Conservation (phyloP, 2,797 vertebrate genomes). For the Pangasius mekongensis region DNA sequence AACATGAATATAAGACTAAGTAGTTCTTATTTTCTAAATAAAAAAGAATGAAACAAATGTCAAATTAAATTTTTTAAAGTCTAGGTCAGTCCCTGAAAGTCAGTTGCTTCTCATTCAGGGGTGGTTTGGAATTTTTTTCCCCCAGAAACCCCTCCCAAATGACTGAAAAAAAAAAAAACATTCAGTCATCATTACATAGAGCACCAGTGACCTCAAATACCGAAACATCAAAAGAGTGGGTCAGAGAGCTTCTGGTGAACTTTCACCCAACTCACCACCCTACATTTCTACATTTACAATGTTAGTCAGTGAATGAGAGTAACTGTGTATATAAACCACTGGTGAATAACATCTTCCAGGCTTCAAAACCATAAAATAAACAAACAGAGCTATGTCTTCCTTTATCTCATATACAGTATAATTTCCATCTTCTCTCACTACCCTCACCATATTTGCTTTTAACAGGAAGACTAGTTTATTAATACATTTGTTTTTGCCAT, state of each 20-base stretch:
- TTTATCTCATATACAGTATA: not conserved
- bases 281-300: conserved; percentile 20
- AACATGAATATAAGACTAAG: not conserved
- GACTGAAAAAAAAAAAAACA: conserved; percentile 10
- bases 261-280: conserved; percentile 46
- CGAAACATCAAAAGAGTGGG: conserved; percentile 40
- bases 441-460: not conserved
- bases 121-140: not conserved
- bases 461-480: not conserved
- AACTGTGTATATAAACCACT: conserved; percentile 24
- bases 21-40: not conserved
- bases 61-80: conserved; percentile 2
- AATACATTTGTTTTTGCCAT: not conserved
- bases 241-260: conserved; percentile 51
- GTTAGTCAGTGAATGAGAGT: conserved; percentile 15
- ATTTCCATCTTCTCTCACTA: not conserved
- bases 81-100: no score
- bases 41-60: conserved; percentile 11
- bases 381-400: not conserved
- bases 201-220: conserved; percentile 37
- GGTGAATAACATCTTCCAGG: conserved; percentile 6
- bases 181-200: conserved; percentile 36
- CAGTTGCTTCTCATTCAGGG: conserved; percentile 4
- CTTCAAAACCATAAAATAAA: not conserved
- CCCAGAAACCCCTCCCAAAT: not conserved